Percentiles rank a stretch among this genome's conserved stretches.
These are phyloP conservation scores for Lynx canadensis DNA, from an alignment of 2,113 vertebrate genomes.

Conservation along the genomic window DNA sequence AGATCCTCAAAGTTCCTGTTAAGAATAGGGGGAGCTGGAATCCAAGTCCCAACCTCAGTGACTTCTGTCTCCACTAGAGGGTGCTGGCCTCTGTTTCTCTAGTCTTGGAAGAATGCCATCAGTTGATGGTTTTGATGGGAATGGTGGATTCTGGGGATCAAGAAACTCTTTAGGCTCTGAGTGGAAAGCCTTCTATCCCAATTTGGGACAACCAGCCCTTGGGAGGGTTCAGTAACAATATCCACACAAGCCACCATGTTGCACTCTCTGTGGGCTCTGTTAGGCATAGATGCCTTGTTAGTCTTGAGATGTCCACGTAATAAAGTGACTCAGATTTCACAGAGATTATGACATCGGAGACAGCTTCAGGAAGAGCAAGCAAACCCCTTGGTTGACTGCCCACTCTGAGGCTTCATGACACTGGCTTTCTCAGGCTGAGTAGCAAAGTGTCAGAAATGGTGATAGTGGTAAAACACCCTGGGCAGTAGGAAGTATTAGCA, in stretches of 20 bases:
- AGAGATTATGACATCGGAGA: background rate
- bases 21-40: background rate
- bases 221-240: rapidly evolving
- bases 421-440: background rate
- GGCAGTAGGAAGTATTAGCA: background rate
- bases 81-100: background rate
- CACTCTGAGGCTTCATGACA: background rate
- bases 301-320: background rate
- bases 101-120: background rate
- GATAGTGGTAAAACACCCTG: background rate
- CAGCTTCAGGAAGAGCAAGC: no score
- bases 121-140: background rate
- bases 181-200: background rate
- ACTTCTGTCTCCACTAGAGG: background rate
- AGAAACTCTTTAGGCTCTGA: background rate
- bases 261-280: background rate
- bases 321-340: background rate
- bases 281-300: no score
- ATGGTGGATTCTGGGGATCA: background rate
- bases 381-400: background rate
- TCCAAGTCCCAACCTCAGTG: background rate
- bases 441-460: background rate
- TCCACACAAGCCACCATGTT: background rate
- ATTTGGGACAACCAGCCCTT: background rate
- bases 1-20: background rate